A percentile compares a stretch with the other conserved stretches of the same genome.
Conservation (phyloP, 2,797 vertebrate genomes). For the Uromys caudimaculatus region DNA sequence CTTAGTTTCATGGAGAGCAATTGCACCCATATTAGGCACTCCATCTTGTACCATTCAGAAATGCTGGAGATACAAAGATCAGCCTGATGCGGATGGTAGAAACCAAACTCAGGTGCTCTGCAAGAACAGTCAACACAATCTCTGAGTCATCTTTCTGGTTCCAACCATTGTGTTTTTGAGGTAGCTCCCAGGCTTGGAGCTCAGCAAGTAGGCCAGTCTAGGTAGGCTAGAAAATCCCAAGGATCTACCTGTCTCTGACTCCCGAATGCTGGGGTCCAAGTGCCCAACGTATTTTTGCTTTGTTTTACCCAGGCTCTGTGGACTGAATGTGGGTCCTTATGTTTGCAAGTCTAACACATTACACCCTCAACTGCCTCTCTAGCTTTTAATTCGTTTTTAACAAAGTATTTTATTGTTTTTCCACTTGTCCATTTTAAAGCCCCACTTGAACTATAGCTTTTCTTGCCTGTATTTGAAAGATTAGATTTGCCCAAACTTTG, state of each 20-base stretch:
- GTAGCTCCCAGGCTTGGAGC: not conserved
- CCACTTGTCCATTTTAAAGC: slow-evolving; percentile 3
- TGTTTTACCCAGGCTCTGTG: not conserved
- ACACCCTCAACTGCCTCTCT: not conserved
- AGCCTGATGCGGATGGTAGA: not conserved
- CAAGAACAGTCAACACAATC: not conserved
- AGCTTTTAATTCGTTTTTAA: not conserved
- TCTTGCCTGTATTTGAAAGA: slow-evolving; percentile 52
- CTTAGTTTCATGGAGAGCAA: not conserved
- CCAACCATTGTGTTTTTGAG: not conserved
- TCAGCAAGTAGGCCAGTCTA: not conserved
- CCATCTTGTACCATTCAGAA: not conserved
- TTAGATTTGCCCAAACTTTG: slow-evolving; percentile 78
- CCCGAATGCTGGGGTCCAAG: not conserved
- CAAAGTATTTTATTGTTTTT: not conserved
- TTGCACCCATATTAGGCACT: not conserved
- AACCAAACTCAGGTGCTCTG: not conserved
- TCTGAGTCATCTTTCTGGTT: not conserved
- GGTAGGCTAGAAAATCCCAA: not conserved
- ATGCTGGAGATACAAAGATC: not conserved
- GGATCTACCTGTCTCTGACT: not conserved
- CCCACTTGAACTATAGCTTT: slow-evolving; percentile 68
- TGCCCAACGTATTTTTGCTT: not conserved
- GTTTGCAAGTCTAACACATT: not conserved
- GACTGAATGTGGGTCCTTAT: not conserved